These are phyloP conservation scores for Craterocephalus amniculus DNA, from an alignment of 2,797 vertebrate species.

Conservation along the genomic window DNA sequence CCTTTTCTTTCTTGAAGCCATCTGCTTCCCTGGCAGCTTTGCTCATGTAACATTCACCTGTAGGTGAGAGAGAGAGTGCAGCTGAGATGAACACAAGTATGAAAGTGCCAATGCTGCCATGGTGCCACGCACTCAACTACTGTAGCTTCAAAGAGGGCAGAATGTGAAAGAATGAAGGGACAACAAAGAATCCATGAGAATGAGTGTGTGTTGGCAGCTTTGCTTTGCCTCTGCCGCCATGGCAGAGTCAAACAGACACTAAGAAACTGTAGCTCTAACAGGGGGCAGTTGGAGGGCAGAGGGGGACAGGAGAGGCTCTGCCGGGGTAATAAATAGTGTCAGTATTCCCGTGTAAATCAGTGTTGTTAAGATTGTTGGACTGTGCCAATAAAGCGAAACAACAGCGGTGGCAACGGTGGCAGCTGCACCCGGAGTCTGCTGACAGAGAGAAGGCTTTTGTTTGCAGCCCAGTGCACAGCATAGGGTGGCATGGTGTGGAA, in stretches of 20 bases:
- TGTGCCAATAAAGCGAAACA: conserved; percentile 46
- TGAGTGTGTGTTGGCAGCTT: conserved; percentile 45
- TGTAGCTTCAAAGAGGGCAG: conserved; percentile 26
- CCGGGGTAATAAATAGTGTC: conserved; percentile 41
- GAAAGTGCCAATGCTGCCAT: conserved; percentile 41
- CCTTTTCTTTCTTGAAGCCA: conserved; percentile 56
- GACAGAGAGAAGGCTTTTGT: conserved; percentile 65
- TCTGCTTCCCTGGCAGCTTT: conserved; percentile 72
- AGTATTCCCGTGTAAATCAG: conserved; percentile 67
- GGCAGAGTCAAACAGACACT: conserved; percentile 49
- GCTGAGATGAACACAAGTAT: conserved; percentile 43
- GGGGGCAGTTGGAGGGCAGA: conserved; percentile 37
- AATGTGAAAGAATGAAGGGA: conserved; percentile 27
- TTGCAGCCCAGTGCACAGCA: conserved; percentile 42
- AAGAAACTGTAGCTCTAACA: conserved; percentile 39
- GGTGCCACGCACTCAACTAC: conserved; percentile 35
- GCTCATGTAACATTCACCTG: conserved; percentile 54
- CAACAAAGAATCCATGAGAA: conserved; percentile 30
- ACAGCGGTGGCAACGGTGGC: conserved; percentile 60
- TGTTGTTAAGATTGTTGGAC: conserved; percentile 56
- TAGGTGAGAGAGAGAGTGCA: conserved; percentile 14
- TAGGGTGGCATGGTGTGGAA: conserved; percentile 59
- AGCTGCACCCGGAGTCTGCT: conserved; percentile 67
- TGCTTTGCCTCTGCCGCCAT: conserved; percentile 28
- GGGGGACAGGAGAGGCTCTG: conserved; percentile 25